Percentiles rank a stretch among this genome's conserved stretches.
Conservation (phyloP, 2,797 vertebrate genomes). For the Enteromius afrohamiltoni region DNA sequence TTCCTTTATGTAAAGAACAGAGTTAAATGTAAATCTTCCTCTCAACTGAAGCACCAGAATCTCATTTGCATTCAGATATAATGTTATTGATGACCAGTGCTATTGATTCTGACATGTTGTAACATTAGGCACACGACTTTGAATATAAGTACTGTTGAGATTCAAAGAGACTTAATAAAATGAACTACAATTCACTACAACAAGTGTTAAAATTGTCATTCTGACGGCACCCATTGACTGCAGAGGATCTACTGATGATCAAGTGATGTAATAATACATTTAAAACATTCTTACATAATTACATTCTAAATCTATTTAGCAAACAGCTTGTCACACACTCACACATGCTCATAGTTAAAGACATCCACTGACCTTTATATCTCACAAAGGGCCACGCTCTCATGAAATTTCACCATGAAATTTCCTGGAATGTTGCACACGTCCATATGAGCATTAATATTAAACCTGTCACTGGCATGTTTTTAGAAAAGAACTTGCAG, state of each 20-base stretch:
- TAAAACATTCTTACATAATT: too few species aligned
- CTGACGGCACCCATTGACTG: background rate
- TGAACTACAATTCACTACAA: background rate
- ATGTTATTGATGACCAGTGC: background rate
- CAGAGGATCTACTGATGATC: background rate
- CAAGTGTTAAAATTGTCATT: background rate
- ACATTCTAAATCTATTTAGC: background rate
- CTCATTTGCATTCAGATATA: background rate
- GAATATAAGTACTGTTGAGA: background rate
- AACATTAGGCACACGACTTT: background rate
- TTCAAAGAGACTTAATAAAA: background rate
- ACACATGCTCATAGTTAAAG: background rate
- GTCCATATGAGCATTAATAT: background rate
- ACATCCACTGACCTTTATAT: background rate
- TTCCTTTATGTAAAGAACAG: background rate
- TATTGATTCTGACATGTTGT: background rate
- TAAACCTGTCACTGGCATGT: slow-evolving; percentile 2
- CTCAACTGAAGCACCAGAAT: background rate
- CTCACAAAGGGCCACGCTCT: background rate
- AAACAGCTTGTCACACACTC: background rate
- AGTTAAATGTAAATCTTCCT: background rate
- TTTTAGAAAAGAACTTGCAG: background rate
- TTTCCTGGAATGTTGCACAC: background rate
- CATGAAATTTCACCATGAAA: slow-evolving; percentile 20
- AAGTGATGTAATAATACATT: background rate